Conservation (phyloP, 2,888 invertebrate genomes). For the Ichneumon xanthorius region DNA sequence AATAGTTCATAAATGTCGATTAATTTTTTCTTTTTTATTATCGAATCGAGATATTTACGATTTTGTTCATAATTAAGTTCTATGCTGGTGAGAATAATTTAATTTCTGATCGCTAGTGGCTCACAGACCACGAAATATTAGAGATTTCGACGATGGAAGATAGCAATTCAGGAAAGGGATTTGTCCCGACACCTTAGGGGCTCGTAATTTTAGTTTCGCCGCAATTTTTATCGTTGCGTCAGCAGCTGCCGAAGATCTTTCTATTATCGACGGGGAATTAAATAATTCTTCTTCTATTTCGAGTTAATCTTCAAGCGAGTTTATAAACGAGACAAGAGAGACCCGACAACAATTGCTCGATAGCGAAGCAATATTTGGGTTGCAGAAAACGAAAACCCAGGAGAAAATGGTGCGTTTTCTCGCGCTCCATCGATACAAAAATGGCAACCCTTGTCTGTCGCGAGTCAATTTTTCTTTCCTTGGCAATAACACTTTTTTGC, state of each 20-base stretch:
- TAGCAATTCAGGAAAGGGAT: neutral
- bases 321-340: neutral
- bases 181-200: neutral
- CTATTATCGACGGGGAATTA: neutral
- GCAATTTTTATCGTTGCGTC: neutral
- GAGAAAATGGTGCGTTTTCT: conserved; percentile 52
- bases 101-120: neutral
- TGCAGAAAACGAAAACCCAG: conserved; percentile 60
- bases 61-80: neutral
- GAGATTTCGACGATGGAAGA: neutral
- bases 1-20: neutral
- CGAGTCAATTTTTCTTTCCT: conserved; percentile 1
- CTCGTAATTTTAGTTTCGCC: neutral
- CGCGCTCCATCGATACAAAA: conserved; percentile 1
- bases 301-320: neutral
- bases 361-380: conserved; percentile 17
- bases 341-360: conserved; percentile 5
- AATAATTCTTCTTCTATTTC: neutral
- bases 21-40: neutral
- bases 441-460: conserved; percentile 13
- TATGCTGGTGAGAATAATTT: neutral
- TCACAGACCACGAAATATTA: neutral
- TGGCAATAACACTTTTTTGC: conserved; percentile 13
- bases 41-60: neutral
- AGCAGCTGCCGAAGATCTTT: neutral